A percentile compares a stretch with the other conserved stretches of the same genome.
These are phyloP conservation scores for Lutraria lutraria DNA, from an alignment of 2,888 invertebrate species.

Conservation along the genomic window DNA sequence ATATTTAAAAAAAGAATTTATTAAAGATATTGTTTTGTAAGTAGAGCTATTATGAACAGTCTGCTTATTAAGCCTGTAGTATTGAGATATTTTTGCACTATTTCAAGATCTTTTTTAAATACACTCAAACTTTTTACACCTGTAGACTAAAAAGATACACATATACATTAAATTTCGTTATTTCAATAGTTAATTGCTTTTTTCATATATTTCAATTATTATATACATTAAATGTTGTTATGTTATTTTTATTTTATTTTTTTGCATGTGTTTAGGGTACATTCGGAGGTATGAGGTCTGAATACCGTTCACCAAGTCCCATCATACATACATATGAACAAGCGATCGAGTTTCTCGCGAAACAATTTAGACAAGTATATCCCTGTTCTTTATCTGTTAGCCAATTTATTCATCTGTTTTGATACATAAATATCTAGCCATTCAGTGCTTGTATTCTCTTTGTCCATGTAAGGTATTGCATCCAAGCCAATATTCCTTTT, in stretches of 20 bases:
- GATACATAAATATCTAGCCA: background rate
- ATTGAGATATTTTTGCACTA: background rate
- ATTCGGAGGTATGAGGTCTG: conserved; percentile 61
- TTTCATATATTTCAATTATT: background rate
- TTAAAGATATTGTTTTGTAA: too few relatives aligned
- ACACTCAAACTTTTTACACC: too few relatives aligned
- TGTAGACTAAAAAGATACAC: background rate
- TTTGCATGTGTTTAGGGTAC: conserved; percentile 61
- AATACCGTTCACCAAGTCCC: conserved; percentile 54
- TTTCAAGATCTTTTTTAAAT: background rate
- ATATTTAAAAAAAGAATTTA: too few relatives aligned
- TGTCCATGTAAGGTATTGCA: conserved; percentile 13
- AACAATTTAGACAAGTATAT: conserved; percentile 64
- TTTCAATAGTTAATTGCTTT: background rate
- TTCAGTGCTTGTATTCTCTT: background rate
- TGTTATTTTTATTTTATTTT: conserved; percentile 25
- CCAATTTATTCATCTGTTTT: background rate
- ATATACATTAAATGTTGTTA: background rate
- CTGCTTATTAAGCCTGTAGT: background rate
- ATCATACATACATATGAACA: conserved; percentile 64
- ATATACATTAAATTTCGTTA: background rate
- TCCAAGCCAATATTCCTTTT: background rate
- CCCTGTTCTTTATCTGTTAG: background rate
- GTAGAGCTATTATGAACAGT: too few relatives aligned
- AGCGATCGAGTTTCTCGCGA: conserved; percentile 65